Base-by-base conservation (phyloP, 2,113 vertebrate species). In the Sphaerodactylus townsendi region DNA sequence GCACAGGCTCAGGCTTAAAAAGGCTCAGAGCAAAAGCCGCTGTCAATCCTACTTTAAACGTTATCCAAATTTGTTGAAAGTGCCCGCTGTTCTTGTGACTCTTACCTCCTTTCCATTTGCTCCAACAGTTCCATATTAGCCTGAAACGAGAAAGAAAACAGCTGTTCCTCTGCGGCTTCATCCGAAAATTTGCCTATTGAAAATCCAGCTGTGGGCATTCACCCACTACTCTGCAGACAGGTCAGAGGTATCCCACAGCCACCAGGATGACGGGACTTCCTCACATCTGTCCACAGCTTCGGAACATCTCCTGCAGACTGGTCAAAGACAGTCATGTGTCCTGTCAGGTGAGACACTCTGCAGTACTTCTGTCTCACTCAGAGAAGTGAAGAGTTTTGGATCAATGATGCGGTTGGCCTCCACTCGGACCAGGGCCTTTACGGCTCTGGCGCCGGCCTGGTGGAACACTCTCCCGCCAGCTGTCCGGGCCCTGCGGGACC, bases 71-170 rank as follows among this genome's bases (percentile, higher is more conserved):
- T 62, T 28, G 59, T 9, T 28, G 19, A 62, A 28, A 62, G 2
- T 10, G 25, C 50, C 48, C n/a, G 15, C 11, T n/a, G 35, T 4
- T 59, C 21, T 35, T 3, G 30, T 13, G 30, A 46, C n/a, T 28
- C 93, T 94, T 87, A 97, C 96, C 96, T 95, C 92, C 93, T 96
- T 88, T 96, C 95, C 96, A 97, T 94, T 84, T 97, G 96, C 79
- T 96, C 96, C 90, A 97, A 77, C 74, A 95, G 44, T 66, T 96
- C 96, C 92, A 96, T 96, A 86, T 93, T 94, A 6, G 93, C 87
- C 96, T 97, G 41, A 85, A 74, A 87, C 48, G 1, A 65, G 21
- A 69, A n/a, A 33, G 64, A 75, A 1, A 3, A 7, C 33, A 9
- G 59, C 33, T 25, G 50, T 62, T 5, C 1, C 10, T 21, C 83